These are phyloP conservation scores for Rhinolophus sinicus DNA, from an alignment of 2,113 vertebrate genomes.

Conservation along the genomic window DNA sequence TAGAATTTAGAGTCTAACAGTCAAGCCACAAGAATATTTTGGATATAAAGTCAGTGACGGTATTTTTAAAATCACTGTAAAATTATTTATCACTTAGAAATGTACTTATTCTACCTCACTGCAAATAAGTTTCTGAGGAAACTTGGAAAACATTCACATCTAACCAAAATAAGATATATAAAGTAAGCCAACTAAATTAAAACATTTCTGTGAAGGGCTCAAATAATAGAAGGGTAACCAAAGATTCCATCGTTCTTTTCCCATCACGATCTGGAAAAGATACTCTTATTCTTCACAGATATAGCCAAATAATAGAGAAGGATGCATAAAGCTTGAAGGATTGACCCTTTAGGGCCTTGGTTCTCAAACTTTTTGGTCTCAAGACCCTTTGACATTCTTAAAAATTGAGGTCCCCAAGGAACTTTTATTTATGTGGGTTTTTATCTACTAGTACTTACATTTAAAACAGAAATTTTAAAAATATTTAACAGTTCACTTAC, in stretches of 20 bases:
- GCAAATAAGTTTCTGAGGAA: not conserved
- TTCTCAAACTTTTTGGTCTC: not conserved
- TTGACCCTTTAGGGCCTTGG: not conserved
- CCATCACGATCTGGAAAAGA: not conserved
- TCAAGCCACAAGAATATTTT: not conserved
- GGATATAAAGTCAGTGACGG: not conserved
- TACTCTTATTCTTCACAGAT: not conserved
- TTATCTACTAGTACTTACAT: not conserved
- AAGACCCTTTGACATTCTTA: not conserved
- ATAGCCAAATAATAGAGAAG: not conserved
- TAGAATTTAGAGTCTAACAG: not conserved
- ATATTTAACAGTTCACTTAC: not conserved
- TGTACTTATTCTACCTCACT: not conserved
- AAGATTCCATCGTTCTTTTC: not conserved
- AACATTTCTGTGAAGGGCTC: not conserved
- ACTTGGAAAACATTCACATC: not conserved
- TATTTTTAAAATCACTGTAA: slow-evolving; percentile 38
- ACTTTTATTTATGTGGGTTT: slow-evolving; percentile 5
- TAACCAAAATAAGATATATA: not conserved
- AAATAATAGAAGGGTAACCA: not conserved
- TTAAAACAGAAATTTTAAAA: not conserved
- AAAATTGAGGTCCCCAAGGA: not conserved
- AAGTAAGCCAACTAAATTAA: not conserved
- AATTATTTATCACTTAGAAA: slow-evolving; percentile 12
- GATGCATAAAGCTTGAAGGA: not conserved